Evolutionary conservation across 2,113 vertebrate genomes (phyloP), one percentile per base, ranked within the genome.

Genomic region (Lycaon pictus): DNA sequence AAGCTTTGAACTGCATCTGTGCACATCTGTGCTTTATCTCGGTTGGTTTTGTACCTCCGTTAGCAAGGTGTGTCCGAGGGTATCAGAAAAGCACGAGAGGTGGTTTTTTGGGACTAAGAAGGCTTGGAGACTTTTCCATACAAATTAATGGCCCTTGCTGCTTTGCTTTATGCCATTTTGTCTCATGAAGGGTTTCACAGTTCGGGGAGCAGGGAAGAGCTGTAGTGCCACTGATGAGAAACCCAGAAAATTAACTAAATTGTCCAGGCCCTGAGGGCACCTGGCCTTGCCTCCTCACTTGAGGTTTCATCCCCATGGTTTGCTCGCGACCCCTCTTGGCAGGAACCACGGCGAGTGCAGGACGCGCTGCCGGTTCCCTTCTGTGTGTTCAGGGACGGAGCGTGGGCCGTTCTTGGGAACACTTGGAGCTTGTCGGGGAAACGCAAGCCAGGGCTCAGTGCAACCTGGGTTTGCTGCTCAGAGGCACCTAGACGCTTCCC

Each of bases 301-400:
- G 6, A 56, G 35, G n/a, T 37, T 62, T 91, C 56, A 27, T 53
- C 71, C 32, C 35, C 37, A 27, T 10, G 25, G 2, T 56, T n/a
- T 22, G n/a, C 55, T 62, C 58, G 1, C 2, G 53, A 29, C 48
- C 23, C 7, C 23, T 27, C 51, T 56, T 2, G 1, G 29, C n/a
- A 63, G 85, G 48, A 82, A 27, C 19, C 7, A 9, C 32, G 12
- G 1, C 13, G 3, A 43, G 37, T 6, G n/a, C 0, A 0, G 79
- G 60, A 7, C 35, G 22, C 60, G 4, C 1, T 0, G 63, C 48
- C 7, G 16, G 2, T 17, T 16, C n/a, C 19, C 27, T 25, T 25
- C 67, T 32, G 17, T 58, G 43, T 58, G 23, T 51, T 27, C 32
- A 7, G 7, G 43, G 76, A 43, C 1, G 19, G n/a, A 63, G 65